Conservation (phyloP, 1,140 invertebrate species). For the Heliothis virescens region DNA sequence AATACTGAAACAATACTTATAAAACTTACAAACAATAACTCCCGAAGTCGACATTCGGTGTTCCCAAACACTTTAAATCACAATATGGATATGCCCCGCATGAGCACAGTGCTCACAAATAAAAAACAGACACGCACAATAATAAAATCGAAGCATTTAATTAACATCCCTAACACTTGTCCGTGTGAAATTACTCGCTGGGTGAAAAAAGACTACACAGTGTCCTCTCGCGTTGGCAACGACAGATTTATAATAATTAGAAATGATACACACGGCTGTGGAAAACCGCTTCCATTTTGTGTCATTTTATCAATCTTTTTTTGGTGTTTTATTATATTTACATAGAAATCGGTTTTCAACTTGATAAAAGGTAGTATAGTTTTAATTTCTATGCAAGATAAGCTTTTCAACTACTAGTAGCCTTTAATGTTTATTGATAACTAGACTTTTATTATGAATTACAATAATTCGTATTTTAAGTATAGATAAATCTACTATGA, state of each 20-base stretch:
- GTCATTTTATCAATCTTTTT: background rate
- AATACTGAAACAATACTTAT: background rate
- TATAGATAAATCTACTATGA: no score
- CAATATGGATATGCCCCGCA: background rate
- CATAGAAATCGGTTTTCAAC: no score
- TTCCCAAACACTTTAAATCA: conserved; percentile 15
- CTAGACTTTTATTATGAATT: no score
- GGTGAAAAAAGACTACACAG: conserved; percentile 78
- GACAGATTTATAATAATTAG: conserved; percentile 84
- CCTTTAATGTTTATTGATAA: no score
- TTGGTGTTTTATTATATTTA: no score
- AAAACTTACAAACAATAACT: conserved; percentile 9
- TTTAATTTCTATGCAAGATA: no score
- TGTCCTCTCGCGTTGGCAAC: conserved; percentile 64
- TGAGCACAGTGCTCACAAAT: conserved; percentile 40
- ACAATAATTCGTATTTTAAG: no score
- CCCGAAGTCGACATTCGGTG: background rate
- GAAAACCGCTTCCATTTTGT: background rate
- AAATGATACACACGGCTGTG: conserved; percentile 60
- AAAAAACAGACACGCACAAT: conserved; percentile 38
- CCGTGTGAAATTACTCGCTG: conserved; percentile 76
- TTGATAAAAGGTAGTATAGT: background rate
- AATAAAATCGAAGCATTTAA: conserved; percentile 61
- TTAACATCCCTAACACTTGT: conserved; percentile 73
- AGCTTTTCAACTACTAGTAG: no score